Evolutionary conservation across 2,888 invertebrate genomes (phyloP).

Genomic region (Pachycephus smyrnensis): DNA sequence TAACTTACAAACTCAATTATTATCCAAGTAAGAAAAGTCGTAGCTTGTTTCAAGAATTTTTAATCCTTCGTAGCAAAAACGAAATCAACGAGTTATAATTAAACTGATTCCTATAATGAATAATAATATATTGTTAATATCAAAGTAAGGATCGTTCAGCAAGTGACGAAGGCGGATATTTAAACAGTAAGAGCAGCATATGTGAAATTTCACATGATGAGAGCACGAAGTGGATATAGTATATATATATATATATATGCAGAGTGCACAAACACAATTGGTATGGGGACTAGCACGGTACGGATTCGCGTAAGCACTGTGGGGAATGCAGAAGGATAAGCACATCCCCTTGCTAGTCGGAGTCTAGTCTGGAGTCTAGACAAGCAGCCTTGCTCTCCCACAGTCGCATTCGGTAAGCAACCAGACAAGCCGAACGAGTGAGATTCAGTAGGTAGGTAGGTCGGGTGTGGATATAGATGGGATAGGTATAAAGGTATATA

Average conservation of each 20-base stretch:
- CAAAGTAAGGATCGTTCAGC: background rate
- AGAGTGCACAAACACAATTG: background rate
- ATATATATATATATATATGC: background rate
- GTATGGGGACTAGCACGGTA: background rate
- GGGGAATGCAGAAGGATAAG: slow-evolving; percentile 2
- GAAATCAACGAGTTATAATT: background rate
- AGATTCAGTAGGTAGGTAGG: background rate
- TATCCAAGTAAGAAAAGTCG: background rate
- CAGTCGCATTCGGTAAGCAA: slow-evolving; percentile 38
- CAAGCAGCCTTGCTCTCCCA: slow-evolving; percentile 43
- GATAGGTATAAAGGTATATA: background rate
- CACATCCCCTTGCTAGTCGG: background rate
- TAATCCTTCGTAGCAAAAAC: background rate
- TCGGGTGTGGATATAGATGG: background rate
- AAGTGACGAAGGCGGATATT: background rate
- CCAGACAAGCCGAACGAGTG: slow-evolving; percentile 15
- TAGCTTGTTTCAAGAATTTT: too few relatives aligned
- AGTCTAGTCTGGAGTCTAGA: slow-evolving; percentile 21
- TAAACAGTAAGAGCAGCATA: background rate
- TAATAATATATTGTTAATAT: background rate
- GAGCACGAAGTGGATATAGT: background rate
- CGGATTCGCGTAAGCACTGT: slow-evolving; percentile 8
- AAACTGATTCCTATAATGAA: background rate
- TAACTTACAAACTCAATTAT: background rate
- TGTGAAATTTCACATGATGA: background rate